Base-by-base conservation (phyloP, 2,888 invertebrate species). In the Netelia fuscicornis region DNA sequence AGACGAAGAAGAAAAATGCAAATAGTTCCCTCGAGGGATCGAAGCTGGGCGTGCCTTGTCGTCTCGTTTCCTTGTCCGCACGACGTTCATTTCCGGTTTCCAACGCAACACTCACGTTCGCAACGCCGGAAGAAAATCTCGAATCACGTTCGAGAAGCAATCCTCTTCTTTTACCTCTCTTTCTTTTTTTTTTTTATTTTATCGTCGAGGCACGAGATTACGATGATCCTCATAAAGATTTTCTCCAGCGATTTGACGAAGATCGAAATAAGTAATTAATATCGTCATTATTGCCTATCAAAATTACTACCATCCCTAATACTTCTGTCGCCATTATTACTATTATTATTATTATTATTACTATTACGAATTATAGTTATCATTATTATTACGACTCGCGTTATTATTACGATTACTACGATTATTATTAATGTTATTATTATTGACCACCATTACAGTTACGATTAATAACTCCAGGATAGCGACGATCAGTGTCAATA, bases 331-430 rank as follows among this genome's bases (percentile, higher is more conserved):
- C 68, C 79, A 79, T 82, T 78, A 78, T 70, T 80, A 75, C 44
- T 75, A 85, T 78, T 48, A 77, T 88, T 89, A 88, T 88, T 88
- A 89, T 86, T 86, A 87, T 70, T 81, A 86, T 84, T 86, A 86
- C 87, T 86, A 87, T 83, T 81, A 76, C 81, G 71, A 74, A 70
- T 30, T 30, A 75, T 68, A 79, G 80, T 54, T 74, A 82, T 81
- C 90, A 91, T 90, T 90, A 90, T 87, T 88, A 89, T 89, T 89
- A 86, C 58, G 75, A 89, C 87, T 90, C 84, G 83, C 78, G 88
- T 87, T 89, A 87, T 87, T 60, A 80, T 67, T 48, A 77, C 52
- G 82, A 82, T 84, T 85, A 86, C 81, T 86, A 87, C 88, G 86
- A 74, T 78, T 82, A 82, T 75, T 54, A 80, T 86, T 88, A 81